Evolutionary conservation across 2,113 vertebrate genomes (phyloP).

Genomic region (Charina bottae): DNA sequence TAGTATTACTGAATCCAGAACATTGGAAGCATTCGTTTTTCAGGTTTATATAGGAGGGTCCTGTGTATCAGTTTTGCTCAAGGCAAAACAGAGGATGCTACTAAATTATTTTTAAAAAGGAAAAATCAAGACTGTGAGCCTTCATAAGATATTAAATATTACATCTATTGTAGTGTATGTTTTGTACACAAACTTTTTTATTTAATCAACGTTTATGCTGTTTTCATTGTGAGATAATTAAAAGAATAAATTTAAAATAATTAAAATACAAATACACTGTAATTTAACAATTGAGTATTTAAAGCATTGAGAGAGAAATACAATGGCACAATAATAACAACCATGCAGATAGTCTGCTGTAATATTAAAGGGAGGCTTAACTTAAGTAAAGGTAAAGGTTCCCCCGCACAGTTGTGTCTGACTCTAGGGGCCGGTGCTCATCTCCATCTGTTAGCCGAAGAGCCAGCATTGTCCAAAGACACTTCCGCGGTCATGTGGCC

Average conservation of each 20-base stretch:
- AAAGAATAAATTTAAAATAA: neutral
- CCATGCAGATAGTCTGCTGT: slow-evolving; percentile 18
- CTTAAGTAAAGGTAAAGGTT: too few relatives aligned
- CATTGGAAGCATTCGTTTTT: neutral
- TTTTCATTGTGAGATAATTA: neutral
- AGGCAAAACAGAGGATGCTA: slow-evolving; percentile 29
- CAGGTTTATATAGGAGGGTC: neutral
- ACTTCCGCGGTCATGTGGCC: too few relatives aligned
- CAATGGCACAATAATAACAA: slow-evolving; percentile 35
- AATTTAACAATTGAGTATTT: neutral
- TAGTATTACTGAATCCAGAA: neutral
- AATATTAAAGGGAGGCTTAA: neutral
- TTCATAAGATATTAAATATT: slow-evolving; percentile 49
- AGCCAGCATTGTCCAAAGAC: too few relatives aligned
- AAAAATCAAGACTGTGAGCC: slow-evolving; percentile 23
- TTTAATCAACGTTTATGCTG: neutral
- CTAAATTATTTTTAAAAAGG: slow-evolving; percentile 45
- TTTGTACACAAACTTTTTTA: slow-evolving; percentile 18
- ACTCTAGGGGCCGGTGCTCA: too few relatives aligned
- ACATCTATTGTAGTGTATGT: slow-evolving; percentile 54
- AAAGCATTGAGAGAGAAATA: neutral
- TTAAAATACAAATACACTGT: slow-evolving; percentile 47
- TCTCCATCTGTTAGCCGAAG: too few relatives aligned
- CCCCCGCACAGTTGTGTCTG: too few relatives aligned
- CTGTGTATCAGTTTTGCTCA: slow-evolving; percentile 37